Evolutionary conservation across 2,888 invertebrate genomes (phyloP), one percentile per base, ranked within the genome.

Genomic region (Hirtodrosophila duncani): DNA sequence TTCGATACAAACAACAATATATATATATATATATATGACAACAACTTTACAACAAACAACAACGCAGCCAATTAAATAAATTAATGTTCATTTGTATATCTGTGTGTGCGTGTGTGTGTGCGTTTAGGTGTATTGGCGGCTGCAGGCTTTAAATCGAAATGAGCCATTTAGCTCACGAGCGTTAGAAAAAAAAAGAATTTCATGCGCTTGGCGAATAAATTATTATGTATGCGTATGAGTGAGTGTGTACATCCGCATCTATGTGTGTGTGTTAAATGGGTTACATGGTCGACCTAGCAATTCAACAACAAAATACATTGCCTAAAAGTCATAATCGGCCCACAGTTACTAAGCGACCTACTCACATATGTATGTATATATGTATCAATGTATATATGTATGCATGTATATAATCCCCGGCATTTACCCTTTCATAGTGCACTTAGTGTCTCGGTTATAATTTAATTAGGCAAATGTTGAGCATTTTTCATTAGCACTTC

Each of bases 391-490:
- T n/a, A n/a, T n/a, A n/a, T n/a, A n/a, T n/a, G 14, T 33, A 10
- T n/a, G n/a, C 8, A 3, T 41, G 4, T 2, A 14, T 31, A 17
- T 13, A 9, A 4, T n/a, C 16, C 11, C 14, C 8, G 2, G 5
- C 11, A 17, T 10, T n/a, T 16, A 3, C 21, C 10, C 43, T 36
- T 31, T 36, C 33, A 36, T 48, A 45, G 51, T 51, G 44, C 71
- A 79, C 71, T 79, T 79, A 81, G 79, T 63, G 53, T 55, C 42
- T 63, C 44, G 33, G 63, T 56, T 56, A 78, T 81, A 70, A 78
- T 78, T 81, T 82, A 68, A 82, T 82, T 82, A 83, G 60, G 81
- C 72, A 67, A 67, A 75, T 69, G 71, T 53, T 70, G 65, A 82
- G 50, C 64, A 67, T 62, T 78, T 83, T 82, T 82, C 75, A 81